phyloP scores from a whole-genome alignment of 53 echinoderm and acorn worm species.

The Stichopus horrens region DNA sequence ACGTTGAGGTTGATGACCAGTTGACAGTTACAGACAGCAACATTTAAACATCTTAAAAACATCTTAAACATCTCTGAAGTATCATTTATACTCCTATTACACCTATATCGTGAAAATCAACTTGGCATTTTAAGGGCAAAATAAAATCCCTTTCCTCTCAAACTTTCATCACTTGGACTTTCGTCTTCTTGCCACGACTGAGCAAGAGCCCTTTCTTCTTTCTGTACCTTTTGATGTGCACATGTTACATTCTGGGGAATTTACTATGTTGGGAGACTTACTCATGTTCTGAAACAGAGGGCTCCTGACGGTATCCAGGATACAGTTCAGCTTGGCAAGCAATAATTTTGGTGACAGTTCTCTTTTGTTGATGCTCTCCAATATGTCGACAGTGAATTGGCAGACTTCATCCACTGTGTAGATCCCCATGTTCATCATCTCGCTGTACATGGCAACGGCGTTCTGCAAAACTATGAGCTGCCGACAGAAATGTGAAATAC shows the following conservation, averaged over 20 bases:
- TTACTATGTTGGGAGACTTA: slow-evolving; percentile 45
- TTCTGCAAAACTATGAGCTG: slow-evolving; percentile 82
- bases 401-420: slow-evolving; percentile 74
- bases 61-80: neutral
- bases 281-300: slow-evolving; percentile 75
- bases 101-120: neutral
- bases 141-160: slow-evolving; percentile 55
- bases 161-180: neutral
- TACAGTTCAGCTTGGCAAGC: slow-evolving; percentile 79
- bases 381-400: slow-evolving; percentile 80
- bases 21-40: too few species aligned
- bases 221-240: too few species aligned
- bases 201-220: too few species aligned
- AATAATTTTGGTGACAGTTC: slow-evolving; percentile 53
- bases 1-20: too few species aligned
- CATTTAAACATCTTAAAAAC: too few species aligned
- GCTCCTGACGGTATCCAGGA: slow-evolving; percentile 81
- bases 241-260: neutral
- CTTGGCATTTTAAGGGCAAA: neutral
- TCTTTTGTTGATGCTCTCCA: slow-evolving; percentile 66
- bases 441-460: slow-evolving; percentile 75
- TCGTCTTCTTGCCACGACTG: too few species aligned
- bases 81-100: neutral
- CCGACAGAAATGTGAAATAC: neutral
- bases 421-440: slow-evolving; percentile 72